Conservation (phyloP, 1,140 invertebrate genomes). For the Drosophila chauvacae region DNA sequence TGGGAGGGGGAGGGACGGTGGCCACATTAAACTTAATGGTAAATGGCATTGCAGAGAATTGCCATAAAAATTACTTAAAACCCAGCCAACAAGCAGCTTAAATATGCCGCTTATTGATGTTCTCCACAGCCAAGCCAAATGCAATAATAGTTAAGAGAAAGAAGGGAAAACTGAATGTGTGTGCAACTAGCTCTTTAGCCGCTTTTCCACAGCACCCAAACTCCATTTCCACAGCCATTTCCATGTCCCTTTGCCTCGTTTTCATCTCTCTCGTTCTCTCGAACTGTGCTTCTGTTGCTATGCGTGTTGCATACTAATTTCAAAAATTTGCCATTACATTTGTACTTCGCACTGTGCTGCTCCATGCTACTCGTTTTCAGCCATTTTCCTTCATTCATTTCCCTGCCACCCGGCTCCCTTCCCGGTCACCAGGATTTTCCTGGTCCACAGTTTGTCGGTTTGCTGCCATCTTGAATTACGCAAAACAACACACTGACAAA, state of each 20-base stretch:
- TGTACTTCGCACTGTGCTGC: constrained; percentile 60
- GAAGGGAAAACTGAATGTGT: not conserved
- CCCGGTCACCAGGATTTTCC: constrained; percentile 1
- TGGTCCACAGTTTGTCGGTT: constrained; percentile 14
- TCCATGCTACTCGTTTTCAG: constrained; percentile 17
- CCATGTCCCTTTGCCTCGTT: constrained; percentile 22
- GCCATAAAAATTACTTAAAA: constrained; percentile 78
- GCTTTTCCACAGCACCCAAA: constrained; percentile 37
- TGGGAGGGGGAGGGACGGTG: not conserved
- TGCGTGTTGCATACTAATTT: constrained; percentile 78
- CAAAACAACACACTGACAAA: constrained; percentile 42
- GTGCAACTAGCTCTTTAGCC: constrained; percentile 35
- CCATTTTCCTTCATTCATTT: constrained; percentile 12
- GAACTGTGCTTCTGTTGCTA: constrained; percentile 36
- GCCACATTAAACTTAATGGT: constrained; percentile 35
- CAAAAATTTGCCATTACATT: constrained; percentile 78
- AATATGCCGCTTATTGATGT: constrained; percentile 73
- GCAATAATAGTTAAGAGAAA: constrained; percentile 45
- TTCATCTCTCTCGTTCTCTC: constrained; percentile 7
- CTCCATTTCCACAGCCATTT: constrained; percentile 23
- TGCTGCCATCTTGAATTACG: constrained; percentile 53
- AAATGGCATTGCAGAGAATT: constrained; percentile 56
- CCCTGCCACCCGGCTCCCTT: not conserved
- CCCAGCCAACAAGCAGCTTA: constrained; percentile 71
- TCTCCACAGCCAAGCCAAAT: constrained; percentile 36